These are phyloP conservation scores for silkworm (Bombyx mori) DNA, from an alignment of 1,140 invertebrate genomes.

Conservation along the genomic window DNA sequence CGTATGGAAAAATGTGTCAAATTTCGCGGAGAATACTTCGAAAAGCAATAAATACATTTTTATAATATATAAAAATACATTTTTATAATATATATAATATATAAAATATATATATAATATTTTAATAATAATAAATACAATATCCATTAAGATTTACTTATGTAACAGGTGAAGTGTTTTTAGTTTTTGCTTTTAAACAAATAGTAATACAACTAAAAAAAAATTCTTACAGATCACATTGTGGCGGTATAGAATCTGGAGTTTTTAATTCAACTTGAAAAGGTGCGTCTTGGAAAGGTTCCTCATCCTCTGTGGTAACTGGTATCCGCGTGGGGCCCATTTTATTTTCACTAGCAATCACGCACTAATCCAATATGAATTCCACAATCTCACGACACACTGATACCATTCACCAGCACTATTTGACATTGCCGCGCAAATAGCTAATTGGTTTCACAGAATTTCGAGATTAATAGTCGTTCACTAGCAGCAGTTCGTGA, in stretches of 20 bases:
- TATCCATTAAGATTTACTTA: too few relatives aligned
- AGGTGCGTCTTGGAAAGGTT: slow-evolving; percentile 32
- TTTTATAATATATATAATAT: too few relatives aligned
- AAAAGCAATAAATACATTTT: too few relatives aligned
- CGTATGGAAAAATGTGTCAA: too few relatives aligned
- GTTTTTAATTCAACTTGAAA: slow-evolving; percentile 26
- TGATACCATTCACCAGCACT: slow-evolving; percentile 27
- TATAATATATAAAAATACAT: too few relatives aligned
- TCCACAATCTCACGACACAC: slow-evolving; percentile 26
- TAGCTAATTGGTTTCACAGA: background rate
- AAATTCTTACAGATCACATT: slow-evolving; percentile 34
- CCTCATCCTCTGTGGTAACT: slow-evolving; percentile 53
- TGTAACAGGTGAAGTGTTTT: too few relatives aligned
- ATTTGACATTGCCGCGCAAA: slow-evolving; percentile 16
- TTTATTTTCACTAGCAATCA: slow-evolving; percentile 23
- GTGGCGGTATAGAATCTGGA: slow-evolving; percentile 19
- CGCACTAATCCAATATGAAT: slow-evolving; percentile 43
- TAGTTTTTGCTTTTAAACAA: too few relatives aligned
- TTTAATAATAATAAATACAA: too few relatives aligned
- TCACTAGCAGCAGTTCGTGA: slow-evolving; percentile 11
- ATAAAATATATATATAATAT: too few relatives aligned
- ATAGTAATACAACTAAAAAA: too few relatives aligned
- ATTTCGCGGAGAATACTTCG: too few relatives aligned
- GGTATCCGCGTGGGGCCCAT: slow-evolving; percentile 62
- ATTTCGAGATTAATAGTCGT: slow-evolving; percentile 8